Evolutionary conservation across 2,113 vertebrate species (phyloP), one percentile per base, ranked within the genome.

Genomic region (Oxyruncus cristatus): DNA sequence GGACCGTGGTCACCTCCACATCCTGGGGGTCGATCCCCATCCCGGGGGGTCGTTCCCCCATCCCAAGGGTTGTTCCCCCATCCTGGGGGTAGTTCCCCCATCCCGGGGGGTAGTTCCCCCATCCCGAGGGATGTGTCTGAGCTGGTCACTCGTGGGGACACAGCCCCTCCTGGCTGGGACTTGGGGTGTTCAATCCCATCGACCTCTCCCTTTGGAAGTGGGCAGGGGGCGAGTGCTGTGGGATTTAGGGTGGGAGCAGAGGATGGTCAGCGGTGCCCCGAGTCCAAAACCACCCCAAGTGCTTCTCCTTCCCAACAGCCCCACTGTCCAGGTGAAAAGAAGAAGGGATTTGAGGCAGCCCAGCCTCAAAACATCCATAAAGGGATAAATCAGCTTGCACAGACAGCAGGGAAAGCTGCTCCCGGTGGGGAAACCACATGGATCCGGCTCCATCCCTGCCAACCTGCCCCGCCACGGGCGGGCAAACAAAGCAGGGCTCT

Each of bases 371-470:
- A 20, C 12, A 15, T 6, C 71, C 72, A 2, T 1, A 9, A 74
- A 65, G 72, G 49, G 61, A 9, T 26, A 28, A 63, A 6, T 12
- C 67, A 16, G 52, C 75, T 28, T 24, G 3, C 5, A 5, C 14
- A 3, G 71, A 8, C 0, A 16, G 14, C 16, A 3, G 65, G 27
- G 28, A 58, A 70, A 66, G 30, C 33, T 3, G 44, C 56, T 68
- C 32, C 7, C 3, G 18, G 14, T 8, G 5, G 13, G 42, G 10
- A 47, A 11, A 39, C 8, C n/a, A 2, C 22, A 3, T 0, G 4
- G 42, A 21, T 16, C 14, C 4, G 41, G 81, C 46, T 58, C 59
- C 9, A 32, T 28, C 68, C 8, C 49, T 10, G 49, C 68, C 19
- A 16, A 7, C 20, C 68, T 6, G 35, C 58, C n/a, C 24, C 59